phyloP scores from a whole-genome alignment of 2,797 vertebrate species.

The Buceros bicornis region DNA sequence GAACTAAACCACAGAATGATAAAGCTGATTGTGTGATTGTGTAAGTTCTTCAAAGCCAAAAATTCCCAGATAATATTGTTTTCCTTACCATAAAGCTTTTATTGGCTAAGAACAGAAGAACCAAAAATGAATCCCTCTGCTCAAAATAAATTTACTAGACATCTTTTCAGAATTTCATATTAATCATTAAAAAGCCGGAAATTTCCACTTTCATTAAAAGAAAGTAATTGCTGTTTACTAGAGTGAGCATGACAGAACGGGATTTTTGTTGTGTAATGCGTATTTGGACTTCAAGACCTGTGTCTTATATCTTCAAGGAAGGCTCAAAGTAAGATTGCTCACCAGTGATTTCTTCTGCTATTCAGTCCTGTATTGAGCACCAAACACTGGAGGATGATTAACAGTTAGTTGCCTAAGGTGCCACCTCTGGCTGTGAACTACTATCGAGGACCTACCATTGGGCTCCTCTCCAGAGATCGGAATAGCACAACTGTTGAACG shows the following conservation, averaged over 20 bases:
- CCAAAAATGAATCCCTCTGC: accelerated
- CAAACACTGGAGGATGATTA: background rate
- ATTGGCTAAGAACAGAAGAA: background rate
- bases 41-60: background rate
- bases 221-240: background rate
- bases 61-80: background rate
- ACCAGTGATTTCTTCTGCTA: background rate
- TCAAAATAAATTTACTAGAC: background rate
- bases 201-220: background rate
- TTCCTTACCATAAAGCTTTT: background rate
- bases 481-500: background rate
- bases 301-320: background rate
- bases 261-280: background rate
- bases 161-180: background rate
- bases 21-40: background rate
- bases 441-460: background rate
- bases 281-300: background rate
- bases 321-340: background rate
- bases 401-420: background rate
- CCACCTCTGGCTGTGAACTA: background rate
- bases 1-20: background rate
- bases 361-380: background rate
- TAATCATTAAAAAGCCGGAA: background rate
- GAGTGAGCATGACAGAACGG: background rate
- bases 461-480: background rate